Evolutionary conservation across 2,113 vertebrate genomes (phyloP), one percentile per base, ranked within the genome.

Genomic region (Onychostruthus taczanowskii): DNA sequence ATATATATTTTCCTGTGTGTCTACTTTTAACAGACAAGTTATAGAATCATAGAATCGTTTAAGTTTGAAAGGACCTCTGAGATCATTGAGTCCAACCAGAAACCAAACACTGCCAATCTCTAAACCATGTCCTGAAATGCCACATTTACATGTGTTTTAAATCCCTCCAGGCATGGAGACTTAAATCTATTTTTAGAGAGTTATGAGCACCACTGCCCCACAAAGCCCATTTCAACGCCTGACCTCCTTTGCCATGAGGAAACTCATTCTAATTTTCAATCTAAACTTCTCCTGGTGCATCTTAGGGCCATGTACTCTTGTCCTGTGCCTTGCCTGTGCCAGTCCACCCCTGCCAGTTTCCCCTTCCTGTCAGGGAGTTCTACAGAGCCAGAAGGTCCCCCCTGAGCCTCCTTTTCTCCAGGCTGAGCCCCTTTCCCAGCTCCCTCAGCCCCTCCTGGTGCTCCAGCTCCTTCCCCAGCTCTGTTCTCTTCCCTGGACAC

Each of bases 401-500:
- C 39, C 15, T 61, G 73, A 69, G 22, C 18, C 64, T 77, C 55
- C 63, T 77, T 61, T 53, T 44, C 33, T 87, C 84, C 64, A 78
- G 55, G 15, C 28, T 87, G 39, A 78, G 55, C 55, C 15, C 37
- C 33, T 56, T 74, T 74, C 74, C 46, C 64, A 78, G 28, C 39
- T 69, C 23, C 12, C 39, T 46, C 55, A 53, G 28, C 28, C 0
- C 0, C n/a, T 78, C 47, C 64, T 87, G 39, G 1, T 10, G 55
- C 23, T 87, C 74, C 84, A 87, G 55, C 4, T 6, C 55, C 47
- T 69, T 78, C 12, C 22, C 33, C 16, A 53, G 8, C n/a, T 78
- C 64, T 0, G 0, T 24, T 78, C 47, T n/a, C 47, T 62, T 15
- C 39, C 39, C 64, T n/a, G 47, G 47, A 53, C 22, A 33, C 0